Evolutionary conservation across 2,797 vertebrate species (phyloP).

Genomic region (Arctocebus calabarensis): DNA sequence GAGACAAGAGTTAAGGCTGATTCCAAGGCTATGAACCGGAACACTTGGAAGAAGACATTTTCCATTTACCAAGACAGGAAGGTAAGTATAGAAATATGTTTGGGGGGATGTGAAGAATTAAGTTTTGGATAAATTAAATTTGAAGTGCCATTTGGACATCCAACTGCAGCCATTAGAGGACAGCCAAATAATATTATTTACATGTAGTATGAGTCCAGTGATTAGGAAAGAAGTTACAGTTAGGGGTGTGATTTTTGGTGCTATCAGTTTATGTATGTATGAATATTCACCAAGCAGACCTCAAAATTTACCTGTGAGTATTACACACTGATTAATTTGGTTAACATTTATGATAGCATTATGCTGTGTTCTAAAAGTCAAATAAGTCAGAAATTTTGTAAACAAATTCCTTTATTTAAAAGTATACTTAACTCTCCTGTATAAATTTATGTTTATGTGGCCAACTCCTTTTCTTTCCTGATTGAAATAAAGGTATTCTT

Average conservation of each 20-base stretch:
- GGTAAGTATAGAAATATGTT: background rate
- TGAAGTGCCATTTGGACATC: background rate
- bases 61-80: background rate
- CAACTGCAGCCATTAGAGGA: background rate
- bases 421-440: background rate
- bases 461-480: background rate
- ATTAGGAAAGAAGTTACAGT: background rate
- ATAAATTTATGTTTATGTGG: background rate
- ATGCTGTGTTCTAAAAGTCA: background rate
- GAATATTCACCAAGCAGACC: background rate
- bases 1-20: background rate
- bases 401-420: background rate
- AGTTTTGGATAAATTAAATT: background rate
- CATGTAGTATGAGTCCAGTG: background rate
- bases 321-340: background rate
- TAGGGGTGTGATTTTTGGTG: background rate
- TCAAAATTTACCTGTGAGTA: background rate
- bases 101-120: background rate
- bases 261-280: background rate
- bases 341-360: background rate
- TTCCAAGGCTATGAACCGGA: background rate
- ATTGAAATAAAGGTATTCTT: background rate
- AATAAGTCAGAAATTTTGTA: background rate
- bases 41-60: background rate
- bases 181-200: background rate